These are phyloP conservation scores for Semibalanus balanoides DNA, from an alignment of 1,140 invertebrate species.

Conservation along the genomic window DNA sequence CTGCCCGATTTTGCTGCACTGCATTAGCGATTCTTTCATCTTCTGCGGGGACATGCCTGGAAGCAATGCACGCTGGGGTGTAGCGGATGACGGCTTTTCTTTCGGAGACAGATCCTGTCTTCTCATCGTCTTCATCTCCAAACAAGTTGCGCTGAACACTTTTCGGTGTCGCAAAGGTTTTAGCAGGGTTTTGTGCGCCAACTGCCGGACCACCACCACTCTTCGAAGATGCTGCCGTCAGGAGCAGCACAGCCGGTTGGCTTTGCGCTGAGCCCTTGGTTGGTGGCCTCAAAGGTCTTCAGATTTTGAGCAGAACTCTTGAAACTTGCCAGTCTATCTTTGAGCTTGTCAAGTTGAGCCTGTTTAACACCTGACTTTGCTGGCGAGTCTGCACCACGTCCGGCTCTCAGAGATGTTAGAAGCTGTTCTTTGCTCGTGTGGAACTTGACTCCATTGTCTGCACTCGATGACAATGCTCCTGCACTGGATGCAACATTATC, in stretches of 20 bases:
- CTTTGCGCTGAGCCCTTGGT: background rate
- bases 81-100: background rate
- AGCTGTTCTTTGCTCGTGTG: background rate
- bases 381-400: background rate
- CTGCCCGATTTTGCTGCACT: background rate
- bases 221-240: background rate
- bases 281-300: background rate
- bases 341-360: too few relatives aligned
- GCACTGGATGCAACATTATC: background rate
- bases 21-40: background rate
- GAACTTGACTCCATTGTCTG: background rate
- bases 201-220: too few relatives aligned
- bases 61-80: background rate
- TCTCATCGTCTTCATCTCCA: background rate
- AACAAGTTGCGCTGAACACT: background rate
- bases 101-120: background rate
- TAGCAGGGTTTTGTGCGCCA: background rate
- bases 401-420: background rate
- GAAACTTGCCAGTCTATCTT: too few relatives aligned
- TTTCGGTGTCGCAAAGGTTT: background rate
- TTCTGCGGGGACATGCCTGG: background rate
- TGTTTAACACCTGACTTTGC: background rate
- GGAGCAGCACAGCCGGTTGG: background rate
- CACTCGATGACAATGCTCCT: too few relatives aligned
- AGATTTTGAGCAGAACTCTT: too few relatives aligned